Conservation (phyloP, 2,797 vertebrate genomes). For the Dallia pectoralis region DNA sequence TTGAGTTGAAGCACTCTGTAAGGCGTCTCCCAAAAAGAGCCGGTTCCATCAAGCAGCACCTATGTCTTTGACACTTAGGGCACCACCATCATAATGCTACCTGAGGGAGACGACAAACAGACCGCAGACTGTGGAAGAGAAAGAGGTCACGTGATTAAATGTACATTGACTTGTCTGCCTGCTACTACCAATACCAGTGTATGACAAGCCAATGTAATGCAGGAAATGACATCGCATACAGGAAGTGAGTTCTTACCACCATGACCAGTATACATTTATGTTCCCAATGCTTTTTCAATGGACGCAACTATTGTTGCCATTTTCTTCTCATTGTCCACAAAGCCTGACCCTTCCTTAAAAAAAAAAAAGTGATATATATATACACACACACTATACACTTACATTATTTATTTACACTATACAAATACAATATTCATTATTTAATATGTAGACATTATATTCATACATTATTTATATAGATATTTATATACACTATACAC, state of each 20-base stretch:
- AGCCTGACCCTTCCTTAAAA: slow-evolving; percentile 53
- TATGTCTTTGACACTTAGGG: slow-evolving; percentile 50
- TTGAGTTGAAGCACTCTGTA: slow-evolving; percentile 30
- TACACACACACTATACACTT: no score
- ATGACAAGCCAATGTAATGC: neutral
- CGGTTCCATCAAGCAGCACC: slow-evolving; percentile 46
- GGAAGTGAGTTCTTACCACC: slow-evolving; percentile 36
- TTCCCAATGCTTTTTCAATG: slow-evolving; percentile 36
- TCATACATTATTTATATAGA: no score
- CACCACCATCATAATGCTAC: slow-evolving; percentile 52
- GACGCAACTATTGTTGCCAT: slow-evolving; percentile 32
- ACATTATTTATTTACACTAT: no score
- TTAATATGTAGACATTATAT: no score
- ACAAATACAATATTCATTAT: no score
- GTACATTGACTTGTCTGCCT: neutral
- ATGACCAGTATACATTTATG: slow-evolving; percentile 30
- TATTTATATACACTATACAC: no score
- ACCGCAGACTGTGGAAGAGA: slow-evolving; percentile 15
- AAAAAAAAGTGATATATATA: neutral
- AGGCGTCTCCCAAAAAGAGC: slow-evolving; percentile 30
- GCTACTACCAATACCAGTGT: neutral
- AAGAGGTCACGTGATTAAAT: neutral
- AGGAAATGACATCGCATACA: neutral
- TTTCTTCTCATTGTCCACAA: slow-evolving; percentile 44
- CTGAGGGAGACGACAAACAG: slow-evolving; percentile 39